Base-by-base conservation (phyloP, 2,888 invertebrate species). In the Tethea ocularis region DNA sequence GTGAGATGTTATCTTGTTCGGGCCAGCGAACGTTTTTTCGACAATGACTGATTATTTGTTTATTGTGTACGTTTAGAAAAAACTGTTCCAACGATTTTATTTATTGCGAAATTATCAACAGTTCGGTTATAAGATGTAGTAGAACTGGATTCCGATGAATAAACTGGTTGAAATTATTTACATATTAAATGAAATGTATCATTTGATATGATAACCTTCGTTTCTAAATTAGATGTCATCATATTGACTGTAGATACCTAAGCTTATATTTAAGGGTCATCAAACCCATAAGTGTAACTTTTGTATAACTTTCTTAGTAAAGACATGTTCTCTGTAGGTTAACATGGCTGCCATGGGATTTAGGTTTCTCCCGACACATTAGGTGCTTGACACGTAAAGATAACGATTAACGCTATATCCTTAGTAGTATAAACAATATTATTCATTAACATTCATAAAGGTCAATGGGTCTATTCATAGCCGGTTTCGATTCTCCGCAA, bases 1-100 rank as follows among this genome's bases (percentile, higher is more conserved):
- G 70, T 68, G 67, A 78, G 78, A 80, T 80, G 74, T 79, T 80
- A 77, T 80, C 75, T 72, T 68, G 67, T 67, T 51, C 66, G 58
- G 59, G 51, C 63, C 60, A 62, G 70, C 63, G 64, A 69, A 69
- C 66, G 71, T 74, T 77, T 75, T 72, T 77, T 75, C 64, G 71
- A 71, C 71, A 69, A 65, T 66, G 67, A 71, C 68, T 57, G 63
- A 68, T 72, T 62, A 69, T 74, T 77, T 77, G 75, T 75, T 75
- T 74, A 67, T 68, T 72, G 68, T 68, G 56, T 58, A 57, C 29
- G 29, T 15, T 26, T 38, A 56, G 51, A 41, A 54, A 54, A 66
- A 64, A 62, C 63, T 58, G 52, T 58, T 60, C 61, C 59, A 67
- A 24, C 63, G 62, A 59, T 64, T 60, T 58, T 62, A 62, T 67